Percentiles rank a stretch among this genome's conserved stretches.
Conservation (phyloP, 2,113 vertebrate species). For the Pseudolaguvia tuberculata region DNA sequence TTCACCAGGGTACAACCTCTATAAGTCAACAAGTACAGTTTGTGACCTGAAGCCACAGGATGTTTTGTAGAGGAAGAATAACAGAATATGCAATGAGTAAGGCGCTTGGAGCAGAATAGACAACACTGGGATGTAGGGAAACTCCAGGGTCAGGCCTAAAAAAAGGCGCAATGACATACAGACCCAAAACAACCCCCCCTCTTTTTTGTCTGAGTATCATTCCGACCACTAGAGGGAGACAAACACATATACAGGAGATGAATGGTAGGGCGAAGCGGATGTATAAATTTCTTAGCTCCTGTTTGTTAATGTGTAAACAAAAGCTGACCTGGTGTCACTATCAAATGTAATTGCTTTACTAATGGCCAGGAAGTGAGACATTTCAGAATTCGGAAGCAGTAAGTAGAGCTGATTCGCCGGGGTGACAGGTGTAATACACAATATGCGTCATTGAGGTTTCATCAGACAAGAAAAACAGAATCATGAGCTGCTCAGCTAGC, state of each 20-base stretch:
- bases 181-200: conserved; percentile 28
- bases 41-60: conserved; percentile 74
- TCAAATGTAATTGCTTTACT: neutral
- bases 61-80: conserved; percentile 71
- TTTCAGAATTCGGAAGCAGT: neutral
- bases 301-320: conserved; percentile 30
- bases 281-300: neutral
- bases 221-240: conserved; percentile 65
- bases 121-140: conserved; percentile 70
- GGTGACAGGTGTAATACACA: conserved; percentile 28
- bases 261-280: neutral
- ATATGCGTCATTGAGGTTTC: conserved; percentile 10
- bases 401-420: conserved; percentile 2
- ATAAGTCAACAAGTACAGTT: conserved; percentile 69
- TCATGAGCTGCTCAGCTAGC: neutral
- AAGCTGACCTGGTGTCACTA: neutral
- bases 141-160: conserved; percentile 74
- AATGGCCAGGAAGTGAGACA: conserved; percentile 2
- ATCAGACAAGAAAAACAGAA: conserved; percentile 38
- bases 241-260: conserved; percentile 31
- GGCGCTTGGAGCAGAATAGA: conserved; percentile 64
- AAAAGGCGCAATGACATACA: conserved; percentile 70
- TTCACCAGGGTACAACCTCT: conserved; percentile 66
- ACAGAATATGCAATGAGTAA: conserved; percentile 73
- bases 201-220: conserved; percentile 30